Evolutionary conservation across 2,113 vertebrate species (phyloP).

Genomic region (Pelecanus crispus): DNA sequence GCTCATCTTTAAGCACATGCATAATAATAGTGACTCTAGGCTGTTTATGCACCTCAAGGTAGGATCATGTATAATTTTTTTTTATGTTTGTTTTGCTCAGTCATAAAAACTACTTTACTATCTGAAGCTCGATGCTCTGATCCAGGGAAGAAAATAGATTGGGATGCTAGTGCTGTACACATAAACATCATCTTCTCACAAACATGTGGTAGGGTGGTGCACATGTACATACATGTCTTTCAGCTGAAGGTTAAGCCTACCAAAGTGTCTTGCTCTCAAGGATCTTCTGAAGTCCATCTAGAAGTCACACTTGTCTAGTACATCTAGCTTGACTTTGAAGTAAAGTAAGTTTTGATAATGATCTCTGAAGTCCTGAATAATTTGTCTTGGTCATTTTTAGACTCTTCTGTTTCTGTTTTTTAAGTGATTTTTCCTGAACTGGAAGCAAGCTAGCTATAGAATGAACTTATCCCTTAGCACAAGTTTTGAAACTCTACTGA

Average conservation of each 20-base stretch:
- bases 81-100: not conserved
- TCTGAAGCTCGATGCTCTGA: not conserved
- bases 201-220: fast-evolving
- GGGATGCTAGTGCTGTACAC: not conserved
- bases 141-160: not conserved
- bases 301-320: not conserved
- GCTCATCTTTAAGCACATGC: not conserved
- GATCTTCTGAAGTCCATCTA: not conserved
- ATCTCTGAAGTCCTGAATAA: not conserved
- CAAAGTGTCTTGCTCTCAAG: not conserved
- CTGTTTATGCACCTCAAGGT: not conserved
- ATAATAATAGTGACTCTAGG: not conserved
- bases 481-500: not conserved
- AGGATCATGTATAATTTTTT: not conserved
- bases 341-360: not conserved
- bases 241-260: not conserved
- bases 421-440: not conserved
- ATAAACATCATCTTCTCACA: not conserved
- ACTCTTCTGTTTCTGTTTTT: not conserved
- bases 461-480: not conserved
- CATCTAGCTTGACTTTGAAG: not conserved
- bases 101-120: not conserved
- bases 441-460: not conserved
- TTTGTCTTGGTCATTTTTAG: not conserved
- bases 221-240: not conserved